Evolutionary conservation across 2,797 vertebrate species (phyloP).

Genomic region (Pangasius djambal): DNA sequence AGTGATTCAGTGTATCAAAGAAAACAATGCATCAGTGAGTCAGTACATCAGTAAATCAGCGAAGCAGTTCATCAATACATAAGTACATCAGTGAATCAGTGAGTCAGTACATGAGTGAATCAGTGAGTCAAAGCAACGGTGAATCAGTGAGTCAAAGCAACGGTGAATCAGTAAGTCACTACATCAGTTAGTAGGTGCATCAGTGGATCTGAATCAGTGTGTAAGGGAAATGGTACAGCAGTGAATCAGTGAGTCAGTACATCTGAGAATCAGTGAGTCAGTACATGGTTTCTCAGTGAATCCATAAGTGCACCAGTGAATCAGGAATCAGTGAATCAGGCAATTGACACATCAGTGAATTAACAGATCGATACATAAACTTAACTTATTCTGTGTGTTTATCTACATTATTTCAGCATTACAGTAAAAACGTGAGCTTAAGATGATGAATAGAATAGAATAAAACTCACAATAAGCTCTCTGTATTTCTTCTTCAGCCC

Average conservation of each 20-base stretch:
- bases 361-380: neutral
- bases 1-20: neutral
- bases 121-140: neutral
- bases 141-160: neutral
- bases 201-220: neutral
- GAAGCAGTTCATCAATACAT: neutral
- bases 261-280: neutral
- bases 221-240: neutral
- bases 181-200: neutral
- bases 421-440: neutral
- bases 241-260: neutral
- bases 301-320: neutral
- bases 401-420: neutral
- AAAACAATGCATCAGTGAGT: too few species aligned
- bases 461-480: conserved; percentile 87
- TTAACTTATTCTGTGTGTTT: neutral
- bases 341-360: neutral
- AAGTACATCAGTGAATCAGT: too few species aligned
- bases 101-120: too few species aligned
- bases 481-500: conserved; percentile 95
- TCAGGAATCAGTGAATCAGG: neutral
- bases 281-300: neutral
- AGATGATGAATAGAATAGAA: neutral
- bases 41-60: neutral
- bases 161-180: neutral